Base-by-base conservation (phyloP, 2,888 invertebrate species). In the Cantharis rufa region DNA sequence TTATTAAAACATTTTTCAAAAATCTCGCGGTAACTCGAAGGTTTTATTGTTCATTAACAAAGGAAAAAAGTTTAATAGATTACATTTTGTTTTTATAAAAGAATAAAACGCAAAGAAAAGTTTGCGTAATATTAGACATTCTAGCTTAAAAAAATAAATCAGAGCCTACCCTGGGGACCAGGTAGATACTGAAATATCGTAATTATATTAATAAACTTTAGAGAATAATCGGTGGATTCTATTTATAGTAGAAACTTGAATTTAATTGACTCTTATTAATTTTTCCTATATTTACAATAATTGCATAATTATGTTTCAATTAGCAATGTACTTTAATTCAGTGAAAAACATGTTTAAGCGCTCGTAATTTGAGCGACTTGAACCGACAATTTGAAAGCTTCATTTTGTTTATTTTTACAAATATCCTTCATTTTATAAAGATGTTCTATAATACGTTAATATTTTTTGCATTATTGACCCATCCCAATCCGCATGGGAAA, bases 401-500 rank as follows among this genome's bases (percentile, higher is more conserved):
- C n/a, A 48, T 48, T 48, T 48, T 7, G 9, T 7, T 48, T 48
- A 48, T 48, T 48, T 48, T 48, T 48, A 48, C n/a, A 48, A 48
- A 48, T 48, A 48, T n/a, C n/a, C n/a, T 48, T n/a, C 48, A 48
- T 48, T 48, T 48, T n/a, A 48, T 48, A 48, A 48, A 48, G n/a
- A 48, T 48, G 48, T 48, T 48, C 48, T n/a, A 48, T 48, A 48
- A 48, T 48, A 48, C 48, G 48, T 48, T 48, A 48, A 48, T 48
- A 48, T 48, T 48, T 66, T 66, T 66, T 66, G 64, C 64, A 66
- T 66, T 66, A 66, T 66, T 66, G 64, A 16, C 16, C 64, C 64
- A 72, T 72, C 66, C 64, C 66, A 32, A 18, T 66, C 21, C 72
- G 32, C 68, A 18, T 48, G 72, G 72, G 32, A 72, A 72, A 72